phyloP scores from a whole-genome alignment of 2,888 invertebrate genomes.

The Bursaphelenchus okinawaensis region DNA sequence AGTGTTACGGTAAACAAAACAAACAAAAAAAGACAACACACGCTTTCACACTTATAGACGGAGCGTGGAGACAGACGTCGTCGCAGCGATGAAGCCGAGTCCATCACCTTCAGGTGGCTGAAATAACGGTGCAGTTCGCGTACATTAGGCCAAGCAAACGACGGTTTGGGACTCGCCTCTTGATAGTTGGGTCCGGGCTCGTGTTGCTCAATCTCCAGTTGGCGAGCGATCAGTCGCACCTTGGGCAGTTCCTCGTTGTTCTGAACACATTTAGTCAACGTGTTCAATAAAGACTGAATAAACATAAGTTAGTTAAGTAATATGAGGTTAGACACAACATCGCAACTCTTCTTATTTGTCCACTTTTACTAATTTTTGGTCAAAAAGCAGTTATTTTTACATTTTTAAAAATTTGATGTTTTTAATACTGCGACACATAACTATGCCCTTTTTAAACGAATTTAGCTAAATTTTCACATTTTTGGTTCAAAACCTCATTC shows the following conservation, averaged over 20 bases:
- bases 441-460: no score
- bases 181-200: not conserved
- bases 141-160: not conserved
- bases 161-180: not conserved
- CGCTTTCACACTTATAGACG: constrained; percentile 11
- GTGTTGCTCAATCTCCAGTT: constrained; percentile 20
- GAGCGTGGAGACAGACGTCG: constrained; percentile 6
- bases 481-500: no score
- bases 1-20: no score
- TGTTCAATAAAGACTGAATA: constrained; percentile 15
- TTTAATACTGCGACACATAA: no score
- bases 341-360: no score
- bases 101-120: not conserved
- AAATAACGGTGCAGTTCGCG: not conserved
- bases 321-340: not conserved
- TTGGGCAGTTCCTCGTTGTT: constrained; percentile 17
- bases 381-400: no score
- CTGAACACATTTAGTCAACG: constrained; percentile 15
- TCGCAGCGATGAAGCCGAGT: not conserved
- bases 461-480: no score
- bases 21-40: not conserved
- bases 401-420: no score
- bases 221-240: constrained; percentile 22
- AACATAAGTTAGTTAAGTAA: not conserved
- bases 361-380: no score